phyloP scores from a whole-genome alignment of 2,888 invertebrate species.

The Cantharis rufa region DNA sequence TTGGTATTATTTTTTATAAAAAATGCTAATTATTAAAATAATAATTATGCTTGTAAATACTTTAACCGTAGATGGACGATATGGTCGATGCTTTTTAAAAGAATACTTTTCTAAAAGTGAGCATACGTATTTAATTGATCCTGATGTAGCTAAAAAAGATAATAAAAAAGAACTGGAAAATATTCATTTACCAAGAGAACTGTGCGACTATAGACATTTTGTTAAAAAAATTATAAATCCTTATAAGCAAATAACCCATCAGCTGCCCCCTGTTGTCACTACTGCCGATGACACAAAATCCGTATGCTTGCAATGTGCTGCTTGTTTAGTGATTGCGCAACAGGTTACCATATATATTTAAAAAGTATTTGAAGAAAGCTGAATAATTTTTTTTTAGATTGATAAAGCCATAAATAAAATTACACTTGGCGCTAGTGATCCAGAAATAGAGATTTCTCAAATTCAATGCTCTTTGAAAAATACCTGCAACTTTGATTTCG shows the following conservation, averaged over 20 bases:
- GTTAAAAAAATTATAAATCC: constrained; percentile 24
- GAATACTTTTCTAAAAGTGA: neutral
- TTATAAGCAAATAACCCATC: constrained; percentile 5
- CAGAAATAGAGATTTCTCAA: constrained; percentile 7
- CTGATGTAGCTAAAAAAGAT: neutral
- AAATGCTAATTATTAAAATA: neutral
- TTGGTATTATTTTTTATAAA: neutral
- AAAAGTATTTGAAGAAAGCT: neutral
- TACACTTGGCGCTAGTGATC: constrained; percentile 5
- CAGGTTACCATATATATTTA: constrained; percentile 19
- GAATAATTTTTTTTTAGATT: constrained; percentile 16
- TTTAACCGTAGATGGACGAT: neutral
- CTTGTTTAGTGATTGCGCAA: constrained; percentile 36
- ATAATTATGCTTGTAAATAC: neutral
- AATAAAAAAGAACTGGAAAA: neutral
- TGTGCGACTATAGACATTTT: neutral
- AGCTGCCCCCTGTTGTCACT: neutral
- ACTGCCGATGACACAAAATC: constrained; percentile 22
- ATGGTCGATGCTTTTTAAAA: neutral
- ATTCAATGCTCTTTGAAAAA: constrained; percentile 7
- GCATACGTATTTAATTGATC: neutral
- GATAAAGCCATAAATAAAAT: constrained; percentile 13
- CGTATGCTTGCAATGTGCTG: constrained; percentile 34
- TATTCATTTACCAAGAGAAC: neutral
- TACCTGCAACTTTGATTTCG: constrained; percentile 32